These are phyloP conservation scores for Adelges cooleyi DNA, from an alignment of 1,140 invertebrate genomes.

Conservation along the genomic window DNA sequence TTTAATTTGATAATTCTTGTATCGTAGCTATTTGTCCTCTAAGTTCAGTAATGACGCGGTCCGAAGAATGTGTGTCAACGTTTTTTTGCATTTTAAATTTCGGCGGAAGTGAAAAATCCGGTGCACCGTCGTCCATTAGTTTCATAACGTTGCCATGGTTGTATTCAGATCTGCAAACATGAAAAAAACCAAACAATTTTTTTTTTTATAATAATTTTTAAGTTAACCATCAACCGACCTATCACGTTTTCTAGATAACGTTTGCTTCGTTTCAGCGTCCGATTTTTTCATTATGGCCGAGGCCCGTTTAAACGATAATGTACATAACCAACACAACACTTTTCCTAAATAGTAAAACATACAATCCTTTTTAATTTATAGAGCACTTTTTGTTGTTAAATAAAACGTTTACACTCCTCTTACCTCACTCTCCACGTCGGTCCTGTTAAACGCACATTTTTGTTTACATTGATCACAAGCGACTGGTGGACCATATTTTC, in stretches of 20 bases:
- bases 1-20: slow-evolving; percentile 75
- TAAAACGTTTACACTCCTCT: slow-evolving; percentile 30
- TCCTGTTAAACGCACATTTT: slow-evolving; percentile 90
- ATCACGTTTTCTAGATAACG: slow-evolving; percentile 18
- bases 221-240: neutral
- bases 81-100: slow-evolving; percentile 32
- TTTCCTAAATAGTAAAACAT: slow-evolving; percentile 70
- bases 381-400: too few relatives aligned
- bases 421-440: slow-evolving; percentile 88
- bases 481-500: slow-evolving; percentile 84
- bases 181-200: too few relatives aligned
- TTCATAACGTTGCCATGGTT: slow-evolving; percentile 14
- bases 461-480: slow-evolving; percentile 95
- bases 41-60: slow-evolving; percentile 87
- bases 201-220: too few relatives aligned
- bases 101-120: slow-evolving; percentile 31
- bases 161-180: slow-evolving; percentile 1
- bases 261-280: slow-evolving; percentile 49
- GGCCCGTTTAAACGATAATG: slow-evolving; percentile 82
- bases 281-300: slow-evolving; percentile 81
- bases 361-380: slow-evolving; percentile 24
- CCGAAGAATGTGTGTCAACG: slow-evolving; percentile 74
- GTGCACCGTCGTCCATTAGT: slow-evolving; percentile 4
- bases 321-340: slow-evolving; percentile 90
- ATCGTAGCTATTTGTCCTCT: slow-evolving; percentile 85